A percentile compares a stretch with the other conserved stretches of the same genome.
Conservation (phyloP, 2,888 invertebrate genomes). For the Lasioglossum oenotherae region DNA sequence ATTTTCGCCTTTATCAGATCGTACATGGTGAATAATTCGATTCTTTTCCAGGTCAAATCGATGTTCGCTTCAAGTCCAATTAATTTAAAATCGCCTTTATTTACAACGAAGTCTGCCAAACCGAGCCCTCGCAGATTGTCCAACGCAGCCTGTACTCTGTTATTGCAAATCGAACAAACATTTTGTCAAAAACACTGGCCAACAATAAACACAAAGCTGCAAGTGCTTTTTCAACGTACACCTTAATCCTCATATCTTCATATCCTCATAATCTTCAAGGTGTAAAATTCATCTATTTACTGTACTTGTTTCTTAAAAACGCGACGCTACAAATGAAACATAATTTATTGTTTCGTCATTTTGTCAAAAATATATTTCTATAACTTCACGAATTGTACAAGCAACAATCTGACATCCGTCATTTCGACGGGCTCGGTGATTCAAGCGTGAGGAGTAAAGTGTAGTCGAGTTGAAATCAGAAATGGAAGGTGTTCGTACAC, state of each 20-base stretch:
- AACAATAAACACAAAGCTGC: too few species aligned
- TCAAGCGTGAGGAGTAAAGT: not conserved
- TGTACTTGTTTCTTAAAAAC: too few species aligned
- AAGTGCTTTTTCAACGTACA: too few species aligned
- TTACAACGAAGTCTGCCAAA: constrained; percentile 60
- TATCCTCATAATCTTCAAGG: too few species aligned
- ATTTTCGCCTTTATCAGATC: not conserved
- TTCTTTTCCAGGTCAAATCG: constrained; percentile 58
- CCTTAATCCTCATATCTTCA: too few species aligned
- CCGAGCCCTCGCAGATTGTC: constrained; percentile 32
- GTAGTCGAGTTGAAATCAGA: not conserved
- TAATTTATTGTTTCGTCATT: too few species aligned
- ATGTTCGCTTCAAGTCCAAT: constrained; percentile 26
- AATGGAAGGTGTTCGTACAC: constrained; percentile 44
- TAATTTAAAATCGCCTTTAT: constrained; percentile 35
- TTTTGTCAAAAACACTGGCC: not conserved
- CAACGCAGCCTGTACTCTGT: constrained; percentile 35
- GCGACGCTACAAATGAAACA: too few species aligned
- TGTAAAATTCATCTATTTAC: too few species aligned
- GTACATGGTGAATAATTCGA: constrained; percentile 57
- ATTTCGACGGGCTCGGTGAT: too few species aligned
- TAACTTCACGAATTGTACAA: too few species aligned
- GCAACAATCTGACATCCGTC: too few species aligned
- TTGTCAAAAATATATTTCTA: too few species aligned
- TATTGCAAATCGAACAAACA: not conserved